Percentiles rank a stretch among this genome's conserved stretches.
phyloP scores from a whole-genome alignment of 2,797 vertebrate species.

The Danionella dracula region DNA sequence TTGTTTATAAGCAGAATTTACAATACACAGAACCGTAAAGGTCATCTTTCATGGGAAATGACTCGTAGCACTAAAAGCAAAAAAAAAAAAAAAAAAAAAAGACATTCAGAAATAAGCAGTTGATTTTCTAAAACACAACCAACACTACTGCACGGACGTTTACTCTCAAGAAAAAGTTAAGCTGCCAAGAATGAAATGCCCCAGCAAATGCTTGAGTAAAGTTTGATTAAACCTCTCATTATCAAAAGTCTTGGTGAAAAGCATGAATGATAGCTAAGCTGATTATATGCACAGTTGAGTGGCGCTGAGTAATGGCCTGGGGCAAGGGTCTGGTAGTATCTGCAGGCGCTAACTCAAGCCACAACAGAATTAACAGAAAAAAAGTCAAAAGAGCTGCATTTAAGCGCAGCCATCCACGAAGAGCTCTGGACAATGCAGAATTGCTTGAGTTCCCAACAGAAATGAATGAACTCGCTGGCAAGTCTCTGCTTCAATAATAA shows the following conservation, averaged over 20 bases:
- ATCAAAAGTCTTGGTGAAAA: neutral
- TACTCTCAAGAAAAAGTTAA: neutral
- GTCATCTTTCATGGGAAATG: neutral
- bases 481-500: slow-evolving; percentile 4
- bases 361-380: neutral
- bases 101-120: neutral
- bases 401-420: neutral
- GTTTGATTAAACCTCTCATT: neutral
- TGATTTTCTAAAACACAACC: neutral
- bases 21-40: neutral
- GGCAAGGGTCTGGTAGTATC: neutral
- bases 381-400: neutral
- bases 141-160: neutral
- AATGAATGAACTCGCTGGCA: neutral
- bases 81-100: neutral
- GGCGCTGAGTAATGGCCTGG: neutral
- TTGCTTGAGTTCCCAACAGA: slow-evolving; percentile 1
- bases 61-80: neutral
- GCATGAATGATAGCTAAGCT: neutral
- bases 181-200: neutral
- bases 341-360: neutral
- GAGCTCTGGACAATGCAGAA: neutral
- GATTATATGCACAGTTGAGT: neutral
- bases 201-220: neutral
- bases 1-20: neutral